These are phyloP conservation scores for Propithecus perrieri DNA, from an alignment of 2,797 vertebrate species.

Conservation along the genomic window DNA sequence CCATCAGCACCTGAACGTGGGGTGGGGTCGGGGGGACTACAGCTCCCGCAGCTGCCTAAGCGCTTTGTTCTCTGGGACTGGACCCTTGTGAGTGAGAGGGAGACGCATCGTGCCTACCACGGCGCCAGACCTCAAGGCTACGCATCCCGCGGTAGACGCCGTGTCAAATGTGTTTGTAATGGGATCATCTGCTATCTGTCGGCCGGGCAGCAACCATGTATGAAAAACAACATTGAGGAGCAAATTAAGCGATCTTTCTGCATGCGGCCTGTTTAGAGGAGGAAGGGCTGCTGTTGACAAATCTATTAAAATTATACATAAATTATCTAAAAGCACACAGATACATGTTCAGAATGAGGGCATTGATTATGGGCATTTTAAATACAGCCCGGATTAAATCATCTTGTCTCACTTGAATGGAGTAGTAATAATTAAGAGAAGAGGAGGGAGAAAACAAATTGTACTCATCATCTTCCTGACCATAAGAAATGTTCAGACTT, in stretches of 20 bases:
- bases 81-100: not conserved
- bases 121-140: not conserved
- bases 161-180: constrained; percentile 83
- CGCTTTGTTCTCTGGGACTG: not conserved
- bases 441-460: constrained; percentile 60
- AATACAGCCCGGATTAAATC: constrained; percentile 53
- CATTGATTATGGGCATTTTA: constrained; percentile 61
- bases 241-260: constrained; percentile 71
- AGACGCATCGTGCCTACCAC: not conserved
- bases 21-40: fast-evolving
- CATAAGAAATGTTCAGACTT: not conserved
- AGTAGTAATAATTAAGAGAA: constrained; percentile 60
- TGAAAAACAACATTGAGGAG: constrained; percentile 79
- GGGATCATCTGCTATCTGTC: constrained; percentile 81
- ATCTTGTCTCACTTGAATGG: constrained; percentile 61
- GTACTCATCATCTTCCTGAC: constrained; percentile 37
- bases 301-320: constrained; percentile 70
- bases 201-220: constrained; percentile 79
- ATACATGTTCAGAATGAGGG: constrained; percentile 74
- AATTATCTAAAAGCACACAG: constrained; percentile 64
- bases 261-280: constrained; percentile 66
- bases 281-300: constrained; percentile 58
- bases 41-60: not conserved
- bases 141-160: constrained; percentile 46
- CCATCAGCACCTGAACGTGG: not conserved